These are phyloP conservation scores for Trichonephila inaurata DNA, from an alignment of 1,140 invertebrate species.

Conservation along the genomic window DNA sequence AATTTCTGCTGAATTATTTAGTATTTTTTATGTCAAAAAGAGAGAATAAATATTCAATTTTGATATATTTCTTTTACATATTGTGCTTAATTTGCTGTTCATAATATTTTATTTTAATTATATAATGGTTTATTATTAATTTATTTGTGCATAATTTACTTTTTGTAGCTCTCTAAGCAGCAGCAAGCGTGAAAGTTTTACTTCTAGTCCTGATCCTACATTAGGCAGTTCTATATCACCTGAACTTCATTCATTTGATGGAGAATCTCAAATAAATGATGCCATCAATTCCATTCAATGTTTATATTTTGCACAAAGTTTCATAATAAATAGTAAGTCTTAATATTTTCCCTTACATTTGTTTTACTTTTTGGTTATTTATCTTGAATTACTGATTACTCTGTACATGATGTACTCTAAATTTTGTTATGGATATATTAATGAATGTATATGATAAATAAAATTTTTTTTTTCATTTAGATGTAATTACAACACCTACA, in stretches of 20 bases:
- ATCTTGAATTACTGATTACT: no score
- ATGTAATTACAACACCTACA: constrained; percentile 91
- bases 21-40: no score
- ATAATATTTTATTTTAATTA: not conserved
- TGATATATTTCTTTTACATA: no score
- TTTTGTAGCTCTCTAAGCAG: constrained; percentile 58
- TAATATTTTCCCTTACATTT: not conserved
- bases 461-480: constrained; percentile 83
- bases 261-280: constrained; percentile 94
- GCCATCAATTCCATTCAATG: constrained; percentile 95
- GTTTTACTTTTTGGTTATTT: no score
- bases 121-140: not conserved
- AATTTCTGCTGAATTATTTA: no score
- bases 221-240: constrained; percentile 69
- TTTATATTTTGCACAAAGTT: constrained; percentile 95
- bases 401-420: no score
- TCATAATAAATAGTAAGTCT: constrained; percentile 91
- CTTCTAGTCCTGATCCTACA: constrained; percentile 72
- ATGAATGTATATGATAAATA: not conserved
- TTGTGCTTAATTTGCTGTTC: not conserved
- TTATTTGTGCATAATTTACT: not conserved
- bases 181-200: constrained; percentile 71
- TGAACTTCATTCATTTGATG: constrained; percentile 85
- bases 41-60: no score
- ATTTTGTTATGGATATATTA: not conserved